These are phyloP conservation scores for Glareola pratincola DNA, from an alignment of 2,113 vertebrate genomes.

Conservation along the genomic window DNA sequence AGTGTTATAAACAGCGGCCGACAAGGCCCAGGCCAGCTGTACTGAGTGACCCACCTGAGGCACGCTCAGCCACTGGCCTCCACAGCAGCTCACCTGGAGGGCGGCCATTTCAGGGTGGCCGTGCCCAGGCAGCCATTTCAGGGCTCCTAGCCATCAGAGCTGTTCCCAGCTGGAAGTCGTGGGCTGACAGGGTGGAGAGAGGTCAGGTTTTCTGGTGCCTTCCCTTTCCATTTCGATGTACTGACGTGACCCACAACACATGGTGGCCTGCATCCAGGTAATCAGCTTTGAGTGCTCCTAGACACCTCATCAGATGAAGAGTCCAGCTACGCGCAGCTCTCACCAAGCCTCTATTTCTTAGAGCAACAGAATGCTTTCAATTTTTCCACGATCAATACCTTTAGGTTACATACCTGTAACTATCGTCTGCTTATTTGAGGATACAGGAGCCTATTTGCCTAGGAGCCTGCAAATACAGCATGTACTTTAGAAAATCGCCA, in stretches of 20 bases:
- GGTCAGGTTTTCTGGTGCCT: not conserved
- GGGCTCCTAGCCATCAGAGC: not conserved
- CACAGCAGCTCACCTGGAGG: not conserved
- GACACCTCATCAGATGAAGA: not conserved
- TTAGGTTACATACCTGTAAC: not conserved
- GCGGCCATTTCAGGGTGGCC: not conserved
- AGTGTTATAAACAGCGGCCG: fast-evolving
- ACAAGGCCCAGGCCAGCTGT: fast-evolving
- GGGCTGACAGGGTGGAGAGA: not conserved
- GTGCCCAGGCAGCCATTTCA: no score
- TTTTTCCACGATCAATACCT: not conserved
- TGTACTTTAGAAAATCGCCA: not conserved
- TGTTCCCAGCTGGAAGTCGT: not conserved
- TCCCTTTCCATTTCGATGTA: not conserved
- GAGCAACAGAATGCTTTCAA: not conserved
- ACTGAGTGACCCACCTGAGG: not conserved
- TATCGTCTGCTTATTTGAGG: not conserved
- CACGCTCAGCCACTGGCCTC: not conserved
- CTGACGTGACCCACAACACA: fast-evolving
- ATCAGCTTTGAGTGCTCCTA: not conserved
- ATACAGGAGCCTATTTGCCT: not conserved
- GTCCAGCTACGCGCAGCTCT: not conserved
- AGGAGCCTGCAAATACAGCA: not conserved
- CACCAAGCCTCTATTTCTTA: not conserved
- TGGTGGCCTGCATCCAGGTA: not conserved